Evolutionary conservation across 2,888 invertebrate species (phyloP).

Genomic region (Doris montereyensis): DNA sequence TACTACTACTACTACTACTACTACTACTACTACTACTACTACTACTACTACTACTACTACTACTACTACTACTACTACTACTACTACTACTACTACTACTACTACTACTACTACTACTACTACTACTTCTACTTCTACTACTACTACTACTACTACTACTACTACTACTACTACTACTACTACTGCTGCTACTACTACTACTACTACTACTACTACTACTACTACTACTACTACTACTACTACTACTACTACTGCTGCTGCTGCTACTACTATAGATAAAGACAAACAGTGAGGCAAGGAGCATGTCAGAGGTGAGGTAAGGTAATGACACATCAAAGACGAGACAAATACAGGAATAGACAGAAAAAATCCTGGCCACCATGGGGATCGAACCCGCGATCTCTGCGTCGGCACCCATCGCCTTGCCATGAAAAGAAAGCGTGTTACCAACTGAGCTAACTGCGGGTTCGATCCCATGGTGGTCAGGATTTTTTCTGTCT

Average conservation of each 20-base stretch:
- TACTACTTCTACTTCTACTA: constrained; percentile 8
- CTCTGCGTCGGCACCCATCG: too few species aligned
- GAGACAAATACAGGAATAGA: too few species aligned
- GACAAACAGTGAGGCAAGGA: too few species aligned
- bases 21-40: constrained; percentile 16
- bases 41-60: constrained; percentile 2
- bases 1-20: constrained; percentile 22
- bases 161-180: background rate
- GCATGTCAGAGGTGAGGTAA: too few species aligned
- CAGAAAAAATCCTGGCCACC: too few species aligned
- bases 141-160: background rate
- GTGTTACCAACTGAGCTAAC: too few species aligned
- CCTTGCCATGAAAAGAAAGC: too few species aligned
- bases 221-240: background rate
- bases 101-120: constrained; percentile 22
- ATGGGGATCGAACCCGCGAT: too few species aligned
- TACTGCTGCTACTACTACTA: background rate
- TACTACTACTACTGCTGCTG: background rate
- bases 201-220: background rate
- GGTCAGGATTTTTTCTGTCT: too few species aligned
- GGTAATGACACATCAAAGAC: too few species aligned
- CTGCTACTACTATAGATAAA: background rate
- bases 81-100: constrained; percentile 18
- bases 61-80: constrained; percentile 7
- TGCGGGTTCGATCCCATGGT: too few species aligned